phyloP scores from a whole-genome alignment of 2,797 vertebrate genomes.

The Buphagus erythrorhynchus region DNA sequence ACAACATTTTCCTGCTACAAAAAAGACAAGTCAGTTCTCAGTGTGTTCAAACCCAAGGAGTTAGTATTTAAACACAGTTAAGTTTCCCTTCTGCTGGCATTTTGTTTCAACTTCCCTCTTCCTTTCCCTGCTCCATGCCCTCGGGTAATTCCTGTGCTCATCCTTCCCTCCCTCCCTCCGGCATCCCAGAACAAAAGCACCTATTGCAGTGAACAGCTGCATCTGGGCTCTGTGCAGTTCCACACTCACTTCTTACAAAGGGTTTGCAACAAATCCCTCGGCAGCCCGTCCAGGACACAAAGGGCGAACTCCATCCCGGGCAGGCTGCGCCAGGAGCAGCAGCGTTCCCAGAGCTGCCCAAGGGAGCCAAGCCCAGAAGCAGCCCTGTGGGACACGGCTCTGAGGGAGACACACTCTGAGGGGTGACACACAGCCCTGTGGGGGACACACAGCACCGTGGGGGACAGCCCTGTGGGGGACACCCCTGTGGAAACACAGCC shows the following conservation, averaged over 20 bases:
- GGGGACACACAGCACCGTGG: too few relatives aligned
- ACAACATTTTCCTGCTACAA: neutral
- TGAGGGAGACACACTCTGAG: too few relatives aligned
- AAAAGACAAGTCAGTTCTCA: neutral
- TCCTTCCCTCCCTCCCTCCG: neutral
- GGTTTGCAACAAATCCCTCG: neutral
- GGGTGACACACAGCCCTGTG: too few relatives aligned
- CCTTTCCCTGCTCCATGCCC: neutral
- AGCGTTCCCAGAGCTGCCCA: fast-evolving
- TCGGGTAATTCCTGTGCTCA: neutral
- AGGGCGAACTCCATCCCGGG: neutral
- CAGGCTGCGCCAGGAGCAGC: neutral
- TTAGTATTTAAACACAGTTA: neutral
- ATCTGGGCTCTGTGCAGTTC: neutral
- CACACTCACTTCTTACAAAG: neutral
- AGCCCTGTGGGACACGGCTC: too few relatives aligned
- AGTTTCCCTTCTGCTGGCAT: neutral
- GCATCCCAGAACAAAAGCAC: constrained; percentile 35
- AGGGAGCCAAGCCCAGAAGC: neutral
- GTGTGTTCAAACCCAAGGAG: neutral
- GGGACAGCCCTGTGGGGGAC: too few relatives aligned
- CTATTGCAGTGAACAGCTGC: neutral
- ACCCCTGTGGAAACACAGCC: too few relatives aligned
- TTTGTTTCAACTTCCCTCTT: neutral
- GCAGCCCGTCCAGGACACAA: neutral